Conservation (phyloP, 2,113 vertebrate species). For the Sakesphorus luctuosus region DNA sequence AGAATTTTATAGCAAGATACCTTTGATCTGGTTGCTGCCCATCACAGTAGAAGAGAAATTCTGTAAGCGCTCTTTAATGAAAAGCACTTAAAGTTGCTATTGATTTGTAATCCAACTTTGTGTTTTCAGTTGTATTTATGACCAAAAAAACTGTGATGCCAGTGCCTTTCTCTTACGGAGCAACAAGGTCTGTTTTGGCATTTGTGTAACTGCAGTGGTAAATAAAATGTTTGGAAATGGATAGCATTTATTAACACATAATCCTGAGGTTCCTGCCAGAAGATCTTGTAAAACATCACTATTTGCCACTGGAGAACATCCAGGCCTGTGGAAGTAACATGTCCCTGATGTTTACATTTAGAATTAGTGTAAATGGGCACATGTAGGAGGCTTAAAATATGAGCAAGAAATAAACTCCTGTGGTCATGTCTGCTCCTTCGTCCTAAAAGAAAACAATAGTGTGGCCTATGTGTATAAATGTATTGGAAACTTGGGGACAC, state of each 20-base stretch:
- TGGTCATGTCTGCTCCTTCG: background rate
- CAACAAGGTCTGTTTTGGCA: background rate
- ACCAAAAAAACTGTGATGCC: background rate
- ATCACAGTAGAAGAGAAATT: background rate
- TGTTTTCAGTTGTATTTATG: background rate
- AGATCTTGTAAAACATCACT: background rate
- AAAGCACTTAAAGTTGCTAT: background rate
- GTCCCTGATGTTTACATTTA: background rate
- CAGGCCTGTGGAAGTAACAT: background rate
- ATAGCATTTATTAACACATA: background rate
- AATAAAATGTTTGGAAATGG: background rate
- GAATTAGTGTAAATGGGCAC: background rate
- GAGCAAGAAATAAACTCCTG: background rate
- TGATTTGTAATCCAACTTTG: background rate
- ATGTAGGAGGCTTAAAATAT: background rate
- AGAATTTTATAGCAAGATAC: background rate
- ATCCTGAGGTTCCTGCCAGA: background rate
- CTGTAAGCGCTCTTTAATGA: background rate
- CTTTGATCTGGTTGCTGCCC: background rate
- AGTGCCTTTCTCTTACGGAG: background rate
- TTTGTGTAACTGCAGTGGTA: background rate
- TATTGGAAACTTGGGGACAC: background rate
- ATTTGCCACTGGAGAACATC: background rate
- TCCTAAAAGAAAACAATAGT: background rate
- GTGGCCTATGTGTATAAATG: background rate